Base-by-base conservation (phyloP, 2,797 vertebrate genomes). In the Poeciliopsis turneri region DNA sequence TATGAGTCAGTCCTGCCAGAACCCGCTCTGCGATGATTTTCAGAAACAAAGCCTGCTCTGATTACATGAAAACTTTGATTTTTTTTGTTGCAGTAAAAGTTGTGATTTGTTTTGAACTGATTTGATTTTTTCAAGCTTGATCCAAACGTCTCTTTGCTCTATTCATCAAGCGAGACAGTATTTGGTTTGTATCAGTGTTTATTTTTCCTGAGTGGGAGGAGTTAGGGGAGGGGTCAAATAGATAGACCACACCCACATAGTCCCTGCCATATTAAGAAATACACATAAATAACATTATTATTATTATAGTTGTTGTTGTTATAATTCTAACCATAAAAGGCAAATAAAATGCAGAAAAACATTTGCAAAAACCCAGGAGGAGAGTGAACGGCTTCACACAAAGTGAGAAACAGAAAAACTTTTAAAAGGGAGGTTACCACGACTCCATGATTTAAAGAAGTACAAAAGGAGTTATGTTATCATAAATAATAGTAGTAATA, bases 401-500 rank as follows among this genome's bases (percentile, higher is more conserved):
- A 88, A 75, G 87, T 84, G 87, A 92, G 92, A 89, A 87, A 92
- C 51, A 75, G 49, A 25, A 78, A 80, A 82, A 78, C 80, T 70
- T 86, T 81, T 73, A 20, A 83, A 89, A 83, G 82, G 87, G 89
- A 92, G 90, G 90, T 84, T 73, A 57, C 84, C 83, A 92, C n/a
- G 73, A 88, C 80, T 92, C 91, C 89, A 77, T 91, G 89, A 94
- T 91, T 92, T 91, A 93, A 93, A 91, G 81, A 90, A 85, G 88
- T 92, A 90, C 84, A 91, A 88, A 91, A 84, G 91, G 89, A 92
- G 90, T 95, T 92, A 92, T 94, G 94, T 94, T 94, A 92, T 94
- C 92, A 94, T 94, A 90, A 93, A 93, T 92, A 93, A 92, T 92
- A 93, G 87, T 94, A 93, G 93, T 94, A 90, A 93, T 91, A 94